Percentiles rank a stretch among this genome's conserved stretches.
Evolutionary conservation across 1,140 invertebrate species (phyloP).

Genomic region (Arctopsyche grandis): DNA sequence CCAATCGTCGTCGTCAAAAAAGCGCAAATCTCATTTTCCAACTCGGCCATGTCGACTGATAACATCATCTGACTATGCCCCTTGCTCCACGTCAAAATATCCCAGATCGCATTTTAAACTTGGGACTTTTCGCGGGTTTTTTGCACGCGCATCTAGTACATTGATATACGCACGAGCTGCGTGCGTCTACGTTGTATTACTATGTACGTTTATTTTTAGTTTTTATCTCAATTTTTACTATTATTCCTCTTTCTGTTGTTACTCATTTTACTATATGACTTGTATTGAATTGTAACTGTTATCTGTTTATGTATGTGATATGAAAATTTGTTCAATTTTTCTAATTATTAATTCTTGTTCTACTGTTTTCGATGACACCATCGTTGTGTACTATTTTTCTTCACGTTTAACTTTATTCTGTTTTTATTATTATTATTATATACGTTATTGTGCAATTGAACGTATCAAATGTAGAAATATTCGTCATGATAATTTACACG

Average conservation of each 20-base stretch:
- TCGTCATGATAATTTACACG: not conserved
- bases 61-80: no score
- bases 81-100: no score
- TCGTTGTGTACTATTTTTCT: not conserved
- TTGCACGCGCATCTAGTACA: no score
- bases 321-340: not conserved
- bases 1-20: slow-evolving; percentile 1
- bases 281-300: no score
- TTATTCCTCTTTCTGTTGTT: slow-evolving; percentile 5
- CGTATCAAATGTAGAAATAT: not conserved
- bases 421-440: no score
- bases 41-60: no score
- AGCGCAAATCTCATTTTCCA: not conserved
- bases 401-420: not conserved
- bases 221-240: not conserved
- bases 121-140: no score
- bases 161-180: no score
- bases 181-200: no score
- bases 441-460: not conserved
- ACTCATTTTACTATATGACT: not conserved
- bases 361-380: not conserved
- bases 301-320: no score
- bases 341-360: not conserved
- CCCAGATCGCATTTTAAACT: no score
- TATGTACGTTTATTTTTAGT: not conserved